Evolutionary conservation across 2,888 invertebrate genomes (phyloP), one percentile per base, ranked within the genome.

Genomic region (Tridacna gigas): DNA sequence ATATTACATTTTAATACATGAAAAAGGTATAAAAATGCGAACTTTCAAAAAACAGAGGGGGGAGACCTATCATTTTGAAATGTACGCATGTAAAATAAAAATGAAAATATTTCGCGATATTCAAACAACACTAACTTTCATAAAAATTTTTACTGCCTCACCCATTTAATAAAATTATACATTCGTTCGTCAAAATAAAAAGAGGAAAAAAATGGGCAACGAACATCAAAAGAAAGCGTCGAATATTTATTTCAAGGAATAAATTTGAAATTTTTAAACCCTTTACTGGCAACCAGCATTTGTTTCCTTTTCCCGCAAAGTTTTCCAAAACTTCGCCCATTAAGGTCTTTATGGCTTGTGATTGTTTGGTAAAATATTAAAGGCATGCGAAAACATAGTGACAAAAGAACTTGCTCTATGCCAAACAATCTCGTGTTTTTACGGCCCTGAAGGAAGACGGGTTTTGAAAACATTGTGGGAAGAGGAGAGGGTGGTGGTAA

Each of bases 1-100:
- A 71, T 71, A 71, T 71, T 71, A 71, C 71, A 71, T 71, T 71
- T 71, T 71, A 71, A 71, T 71, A 71, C 71, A 71, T 71, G 20
- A 71, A 71, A 71, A 71, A n/a, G 12, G 51, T 71, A 71, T 37
- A 37, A 37, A 71, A 71, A 71, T 18, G 51, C 25, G 51, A 71
- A 71, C 71, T 71, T 71, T 71, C 51, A 51, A 71, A 71, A 51
- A 45, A 5, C 48, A 7, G 7, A 7, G 7, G 37, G 37, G 37
- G 37, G 7, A 51, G 71, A n/a, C n/a, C 71, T 47, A 71, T 51
- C 48, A 18, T 71, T 71, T 51, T 51, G 20, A 71, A 71, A 71
- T 22, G 71, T 51, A 51, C n/a, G 37, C 37, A 4, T 2, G 37
- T 37, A 37, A 37, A 37, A 69, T 69, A 47, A 69, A 69, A 69